Percentiles rank a stretch among this genome's conserved stretches.
phyloP scores from a whole-genome alignment of 2,888 invertebrate species.

The Leucophenga montana region DNA sequence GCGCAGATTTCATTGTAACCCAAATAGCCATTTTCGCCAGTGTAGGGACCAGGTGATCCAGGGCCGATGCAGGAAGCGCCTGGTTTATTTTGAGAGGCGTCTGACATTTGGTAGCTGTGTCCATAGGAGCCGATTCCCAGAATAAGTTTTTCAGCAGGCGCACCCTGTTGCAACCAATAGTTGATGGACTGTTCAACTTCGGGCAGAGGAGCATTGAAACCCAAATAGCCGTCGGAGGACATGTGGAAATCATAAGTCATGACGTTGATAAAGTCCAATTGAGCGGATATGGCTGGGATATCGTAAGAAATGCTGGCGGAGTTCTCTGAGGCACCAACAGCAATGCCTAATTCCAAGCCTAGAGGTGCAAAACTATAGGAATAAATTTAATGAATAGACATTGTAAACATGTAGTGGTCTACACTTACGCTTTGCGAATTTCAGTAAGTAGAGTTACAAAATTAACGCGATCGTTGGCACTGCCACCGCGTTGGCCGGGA shows the following conservation, averaged over 20 bases:
- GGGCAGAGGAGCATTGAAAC: slow-evolving; percentile 71
- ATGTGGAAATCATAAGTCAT: slow-evolving; percentile 64
- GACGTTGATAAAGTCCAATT: slow-evolving; percentile 60
- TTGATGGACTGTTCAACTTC: slow-evolving; percentile 89
- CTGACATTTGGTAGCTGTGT: slow-evolving; percentile 84
- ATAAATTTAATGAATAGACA: neutral
- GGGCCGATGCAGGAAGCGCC: slow-evolving; percentile 47
- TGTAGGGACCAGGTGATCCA: slow-evolving; percentile 47
- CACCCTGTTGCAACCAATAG: slow-evolving; percentile 80
- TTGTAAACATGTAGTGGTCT: neutral
- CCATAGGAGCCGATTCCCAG: slow-evolving; percentile 93
- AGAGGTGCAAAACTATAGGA: slow-evolving; percentile 45
- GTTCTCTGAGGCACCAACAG: slow-evolving; percentile 68
- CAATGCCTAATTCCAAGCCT: slow-evolving; percentile 80
- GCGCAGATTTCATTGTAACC: slow-evolving; percentile 58
- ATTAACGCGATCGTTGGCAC: slow-evolving; percentile 80
- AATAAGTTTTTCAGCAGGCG: slow-evolving; percentile 84
- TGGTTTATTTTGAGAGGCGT: slow-evolving; percentile 61
- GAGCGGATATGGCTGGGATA: slow-evolving; percentile 53
- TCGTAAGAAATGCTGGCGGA: slow-evolving; percentile 55
- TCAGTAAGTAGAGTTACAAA: slow-evolving; percentile 73
- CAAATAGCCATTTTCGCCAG: slow-evolving; percentile 47
- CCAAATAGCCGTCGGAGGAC: slow-evolving; percentile 48
- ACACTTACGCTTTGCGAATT: slow-evolving; percentile 65
- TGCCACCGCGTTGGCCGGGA: slow-evolving; percentile 76